Conservation (phyloP, 1,140 invertebrate species). For the Drosophila bipectinata region DNA sequence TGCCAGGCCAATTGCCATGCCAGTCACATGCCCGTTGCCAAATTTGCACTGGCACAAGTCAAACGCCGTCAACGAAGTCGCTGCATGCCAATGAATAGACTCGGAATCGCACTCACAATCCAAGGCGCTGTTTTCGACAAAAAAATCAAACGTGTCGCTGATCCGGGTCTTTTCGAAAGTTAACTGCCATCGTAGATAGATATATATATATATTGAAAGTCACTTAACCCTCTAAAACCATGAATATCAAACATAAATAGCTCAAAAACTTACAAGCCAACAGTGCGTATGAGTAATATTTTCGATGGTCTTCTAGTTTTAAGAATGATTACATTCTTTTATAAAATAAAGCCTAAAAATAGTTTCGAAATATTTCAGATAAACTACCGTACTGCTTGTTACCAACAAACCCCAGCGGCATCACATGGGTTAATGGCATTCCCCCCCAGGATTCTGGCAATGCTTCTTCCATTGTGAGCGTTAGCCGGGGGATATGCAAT, state of each 20-base stretch:
- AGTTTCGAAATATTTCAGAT: no score
- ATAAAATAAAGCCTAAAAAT: no score
- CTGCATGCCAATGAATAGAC: slow-evolving; percentile 69
- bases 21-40: slow-evolving; percentile 59
- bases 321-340: no score
- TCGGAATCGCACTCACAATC: slow-evolving; percentile 21
- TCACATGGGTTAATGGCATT: slow-evolving; percentile 16
- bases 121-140: slow-evolving; percentile 15
- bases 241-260: neutral
- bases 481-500: slow-evolving; percentile 48
- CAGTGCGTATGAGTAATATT: neutral
- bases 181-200: slow-evolving; percentile 19
- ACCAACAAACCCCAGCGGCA: neutral
- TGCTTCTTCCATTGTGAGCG: slow-evolving; percentile 35
- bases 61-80: slow-evolving; percentile 53
- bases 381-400: neutral
- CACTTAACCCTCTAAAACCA: slow-evolving; percentile 16
- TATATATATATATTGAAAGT: slow-evolving; percentile 7
- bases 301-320: neutral
- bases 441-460: slow-evolving; percentile 13
- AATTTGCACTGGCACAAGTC: slow-evolving; percentile 61
- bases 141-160: slow-evolving; percentile 60
- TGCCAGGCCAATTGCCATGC: slow-evolving; percentile 37
- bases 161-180: slow-evolving; percentile 32
- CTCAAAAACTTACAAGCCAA: neutral